Conservation (phyloP, 2,113 vertebrate genomes). For the Rhagologus leucostigma region DNA sequence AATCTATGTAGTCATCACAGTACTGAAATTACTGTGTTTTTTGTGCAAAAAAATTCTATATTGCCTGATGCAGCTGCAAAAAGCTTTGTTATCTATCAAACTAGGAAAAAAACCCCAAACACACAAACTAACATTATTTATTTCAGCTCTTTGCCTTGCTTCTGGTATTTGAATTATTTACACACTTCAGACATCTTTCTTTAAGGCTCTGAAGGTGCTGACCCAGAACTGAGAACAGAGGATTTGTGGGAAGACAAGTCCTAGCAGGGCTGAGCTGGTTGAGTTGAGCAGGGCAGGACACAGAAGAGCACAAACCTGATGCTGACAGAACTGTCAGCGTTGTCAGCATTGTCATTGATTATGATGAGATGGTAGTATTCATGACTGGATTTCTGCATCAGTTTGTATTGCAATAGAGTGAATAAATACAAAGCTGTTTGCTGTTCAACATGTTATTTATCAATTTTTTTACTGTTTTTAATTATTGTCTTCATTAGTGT, state of each 20-base stretch:
- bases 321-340: background rate
- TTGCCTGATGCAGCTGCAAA: background rate
- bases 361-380: background rate
- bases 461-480: background rate
- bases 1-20: background rate
- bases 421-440: background rate
- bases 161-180: background rate
- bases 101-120: fast-evolving
- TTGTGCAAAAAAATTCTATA: background rate
- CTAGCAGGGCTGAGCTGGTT: background rate
- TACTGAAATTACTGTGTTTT: background rate
- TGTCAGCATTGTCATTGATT: background rate
- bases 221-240: background rate
- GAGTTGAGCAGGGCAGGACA: background rate
- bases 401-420: background rate
- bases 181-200: background rate
- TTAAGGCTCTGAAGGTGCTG: background rate
- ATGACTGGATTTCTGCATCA: background rate
- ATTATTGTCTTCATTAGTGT: background rate
- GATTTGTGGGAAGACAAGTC: background rate
- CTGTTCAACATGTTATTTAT: background rate
- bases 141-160: background rate
- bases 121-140: background rate
- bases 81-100: background rate
- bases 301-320: background rate